phyloP scores from a whole-genome alignment of 2,113 vertebrate species.

The Peromyscus leucopus region DNA sequence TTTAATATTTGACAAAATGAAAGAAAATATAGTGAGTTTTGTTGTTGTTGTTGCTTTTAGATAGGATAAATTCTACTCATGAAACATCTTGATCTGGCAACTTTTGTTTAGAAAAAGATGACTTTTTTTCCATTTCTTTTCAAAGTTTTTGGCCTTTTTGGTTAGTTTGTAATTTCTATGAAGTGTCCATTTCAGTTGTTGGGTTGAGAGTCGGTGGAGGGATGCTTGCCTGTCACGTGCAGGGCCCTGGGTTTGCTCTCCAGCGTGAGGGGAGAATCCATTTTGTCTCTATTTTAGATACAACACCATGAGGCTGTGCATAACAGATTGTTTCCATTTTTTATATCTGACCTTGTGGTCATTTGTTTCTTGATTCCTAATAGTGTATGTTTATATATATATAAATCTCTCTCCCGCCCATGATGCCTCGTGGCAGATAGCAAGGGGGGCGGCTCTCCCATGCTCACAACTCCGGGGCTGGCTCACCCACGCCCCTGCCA shows the following conservation, averaged over 20 bases:
- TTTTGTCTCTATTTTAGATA: neutral
- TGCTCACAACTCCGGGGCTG: neutral
- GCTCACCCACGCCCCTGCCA: neutral
- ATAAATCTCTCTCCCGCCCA: too few relatives aligned
- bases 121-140: constrained; percentile 19
- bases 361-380: neutral
- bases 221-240: neutral
- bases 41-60: neutral
- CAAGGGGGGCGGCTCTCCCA: neutral
- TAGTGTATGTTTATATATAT: neutral
- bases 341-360: neutral
- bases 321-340: neutral
- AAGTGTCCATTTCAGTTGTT: neutral
- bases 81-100: neutral
- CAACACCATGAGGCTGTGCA: neutral
- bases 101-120: constrained; percentile 40
- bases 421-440: neutral
- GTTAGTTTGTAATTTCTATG: neutral
- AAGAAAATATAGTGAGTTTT: neutral
- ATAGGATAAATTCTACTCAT: neutral
- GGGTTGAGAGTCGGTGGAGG: neutral
- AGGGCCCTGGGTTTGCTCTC: neutral
- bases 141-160: neutral
- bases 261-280: neutral
- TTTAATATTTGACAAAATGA: neutral